Evolutionary conservation across 1,140 invertebrate genomes (phyloP), one percentile per base, ranked within the genome.

Genomic region (Paraescarpia echinospica): DNA sequence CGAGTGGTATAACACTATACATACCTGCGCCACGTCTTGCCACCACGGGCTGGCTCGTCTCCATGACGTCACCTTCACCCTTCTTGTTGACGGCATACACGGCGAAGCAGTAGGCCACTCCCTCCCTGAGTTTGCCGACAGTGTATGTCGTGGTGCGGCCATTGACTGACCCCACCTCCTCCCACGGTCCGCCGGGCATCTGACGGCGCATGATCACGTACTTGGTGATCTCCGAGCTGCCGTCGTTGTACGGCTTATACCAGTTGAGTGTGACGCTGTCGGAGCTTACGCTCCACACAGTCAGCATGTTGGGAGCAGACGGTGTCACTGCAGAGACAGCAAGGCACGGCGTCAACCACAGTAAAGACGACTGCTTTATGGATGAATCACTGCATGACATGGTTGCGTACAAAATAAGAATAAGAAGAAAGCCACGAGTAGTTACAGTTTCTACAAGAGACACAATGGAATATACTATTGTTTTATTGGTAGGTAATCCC

Each of bases 81-180:
- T 99, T 99, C 95, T 98, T 98, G 96, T 99, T 99, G 96, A 99
- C 98, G 93, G 99, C 99, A 97, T 98, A 97, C 1, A 99, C 98
- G 92, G 98, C 97, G 97, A 99, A 99, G 93, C 99, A 98, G 95
- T 99, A 99, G 33, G 98, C 97, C 93, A 97, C 97, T 89, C 98
- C 98, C 34, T 99, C 97, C 0, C 97, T 97, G 34, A 99, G 96
- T 95, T 99, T 99, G 90, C 98, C 97, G 34, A 99, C 97, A 90
- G 98, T 97, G 48, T 98, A 97, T 33, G 96, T 98, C 98, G 92
- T 93, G 33, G 92, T 48, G 35, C 18, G 35, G 8, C 92, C 59
- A 77, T 92, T 92, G 6, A 92, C 90, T 31, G 35, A 22, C 22
- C 92, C 77, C 33, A 91, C 92, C 92, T 93, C 93, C 89, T 93